Evolutionary conservation across 1,140 invertebrate genomes (phyloP).

Genomic region (Tetragonula clypearis): DNA sequence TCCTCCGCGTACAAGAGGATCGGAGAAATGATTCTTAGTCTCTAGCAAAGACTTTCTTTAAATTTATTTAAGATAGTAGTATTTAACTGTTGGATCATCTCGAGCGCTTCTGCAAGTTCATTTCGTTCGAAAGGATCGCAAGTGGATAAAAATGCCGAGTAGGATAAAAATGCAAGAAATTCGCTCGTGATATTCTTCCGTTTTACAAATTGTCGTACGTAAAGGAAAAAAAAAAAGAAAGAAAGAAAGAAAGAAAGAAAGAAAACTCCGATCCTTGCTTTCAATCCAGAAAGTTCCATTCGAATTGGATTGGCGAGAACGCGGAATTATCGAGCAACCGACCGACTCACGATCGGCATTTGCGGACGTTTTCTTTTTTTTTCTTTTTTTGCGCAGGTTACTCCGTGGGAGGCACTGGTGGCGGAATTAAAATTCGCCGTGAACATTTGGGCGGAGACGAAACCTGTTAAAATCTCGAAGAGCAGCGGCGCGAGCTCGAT

Average conservation of each 20-base stretch:
- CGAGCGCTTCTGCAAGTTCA: background rate
- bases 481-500: conserved; percentile 63
- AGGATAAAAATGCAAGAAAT: too few relatives aligned
- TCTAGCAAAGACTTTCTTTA: background rate
- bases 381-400: conserved; percentile 81
- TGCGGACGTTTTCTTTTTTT: conserved; percentile 30
- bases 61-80: background rate
- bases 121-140: background rate
- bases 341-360: too few relatives aligned
- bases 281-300: background rate
- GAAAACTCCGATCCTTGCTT: too few relatives aligned
- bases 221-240: too few relatives aligned
- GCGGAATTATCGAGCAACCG: background rate
- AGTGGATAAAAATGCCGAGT: too few relatives aligned
- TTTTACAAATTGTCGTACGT: too few relatives aligned
- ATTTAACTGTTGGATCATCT: background rate
- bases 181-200: too few relatives aligned
- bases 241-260: too few relatives aligned
- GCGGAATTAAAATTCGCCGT: conserved; percentile 85
- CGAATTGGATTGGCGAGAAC: background rate
- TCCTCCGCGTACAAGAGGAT: background rate
- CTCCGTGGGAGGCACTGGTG: conserved; percentile 83
- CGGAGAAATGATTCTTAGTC: background rate
- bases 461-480: conserved; percentile 82
- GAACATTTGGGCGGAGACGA: conserved; percentile 85